These are phyloP conservation scores for Mythimna pallens DNA, from an alignment of 2,888 invertebrate genomes.

Conservation along the genomic window DNA sequence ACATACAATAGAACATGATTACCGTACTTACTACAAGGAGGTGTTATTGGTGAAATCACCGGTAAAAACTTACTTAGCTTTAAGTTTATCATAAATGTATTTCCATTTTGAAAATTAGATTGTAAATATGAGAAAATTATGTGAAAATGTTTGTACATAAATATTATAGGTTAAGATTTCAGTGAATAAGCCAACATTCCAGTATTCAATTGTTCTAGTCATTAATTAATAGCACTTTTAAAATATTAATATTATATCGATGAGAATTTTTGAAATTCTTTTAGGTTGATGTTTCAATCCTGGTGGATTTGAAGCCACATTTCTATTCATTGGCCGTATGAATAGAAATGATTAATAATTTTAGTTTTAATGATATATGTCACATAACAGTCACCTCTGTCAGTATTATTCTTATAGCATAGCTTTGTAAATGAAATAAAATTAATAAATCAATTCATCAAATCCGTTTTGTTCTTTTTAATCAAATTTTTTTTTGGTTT, in stretches of 20 bases:
- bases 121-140: slow-evolving; percentile 61
- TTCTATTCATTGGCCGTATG: slow-evolving; percentile 9
- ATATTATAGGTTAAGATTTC: slow-evolving; percentile 38
- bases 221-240: slow-evolving; percentile 43
- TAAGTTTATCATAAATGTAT: neutral
- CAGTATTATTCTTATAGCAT: slow-evolving; percentile 52
- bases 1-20: too few species aligned
- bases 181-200: slow-evolving; percentile 40
- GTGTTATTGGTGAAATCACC: neutral
- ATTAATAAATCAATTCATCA: slow-evolving; percentile 45
- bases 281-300: neutral
- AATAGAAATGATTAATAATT: slow-evolving; percentile 22
- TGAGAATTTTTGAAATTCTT: slow-evolving; percentile 43
- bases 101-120: slow-evolving; percentile 17
- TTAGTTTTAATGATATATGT: slow-evolving; percentile 6
- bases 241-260: slow-evolving; percentile 5
- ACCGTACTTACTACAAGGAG: too few species aligned
- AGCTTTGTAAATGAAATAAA: slow-evolving; percentile 55
- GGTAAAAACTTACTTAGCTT: slow-evolving; percentile 4
- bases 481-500: neutral
- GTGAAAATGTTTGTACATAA: slow-evolving; percentile 60
- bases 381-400: slow-evolving; percentile 35
- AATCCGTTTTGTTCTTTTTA: slow-evolving; percentile 4
- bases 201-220: slow-evolving; percentile 64
- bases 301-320: too few species aligned